Conservation (phyloP, 1,140 invertebrate genomes). For the Heliothis virescens region DNA sequence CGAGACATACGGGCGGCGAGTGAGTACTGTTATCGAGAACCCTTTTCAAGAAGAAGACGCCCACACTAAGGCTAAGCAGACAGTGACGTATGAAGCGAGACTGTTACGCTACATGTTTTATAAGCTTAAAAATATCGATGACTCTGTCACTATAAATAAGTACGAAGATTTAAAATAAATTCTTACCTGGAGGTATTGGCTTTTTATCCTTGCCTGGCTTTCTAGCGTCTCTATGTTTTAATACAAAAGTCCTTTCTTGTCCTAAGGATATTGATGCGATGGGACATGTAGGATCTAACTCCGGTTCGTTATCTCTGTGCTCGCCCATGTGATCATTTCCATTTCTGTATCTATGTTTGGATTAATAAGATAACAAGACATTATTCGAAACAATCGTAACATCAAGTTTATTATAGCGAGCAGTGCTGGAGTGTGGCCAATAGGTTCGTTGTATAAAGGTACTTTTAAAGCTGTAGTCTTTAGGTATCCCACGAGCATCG, state of each 20-base stretch:
- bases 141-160: slow-evolving; percentile 84
- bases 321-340: slow-evolving; percentile 91
- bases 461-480: no score
- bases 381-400: neutral
- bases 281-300: slow-evolving; percentile 87
- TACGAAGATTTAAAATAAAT: slow-evolving; percentile 84
- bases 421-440: no score
- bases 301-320: slow-evolving; percentile 91
- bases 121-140: slow-evolving; percentile 88
- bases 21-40: slow-evolving; percentile 94
- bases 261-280: slow-evolving; percentile 91
- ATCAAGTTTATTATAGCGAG: neutral
- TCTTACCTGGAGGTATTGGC: slow-evolving; percentile 75
- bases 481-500: no score
- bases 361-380: neutral
- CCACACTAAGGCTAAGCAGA: slow-evolving; percentile 93
- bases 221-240: slow-evolving; percentile 88
- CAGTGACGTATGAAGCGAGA: slow-evolving; percentile 97
- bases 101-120: slow-evolving; percentile 94
- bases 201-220: slow-evolving; percentile 81
- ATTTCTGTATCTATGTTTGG: slow-evolving; percentile 88
- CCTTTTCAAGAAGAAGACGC: slow-evolving; percentile 92
- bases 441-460: no score
- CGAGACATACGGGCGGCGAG: slow-evolving; percentile 94
- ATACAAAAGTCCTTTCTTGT: slow-evolving; percentile 88